Evolutionary conservation across 1,140 invertebrate genomes (phyloP).

Genomic region (Subanguina moxae): DNA sequence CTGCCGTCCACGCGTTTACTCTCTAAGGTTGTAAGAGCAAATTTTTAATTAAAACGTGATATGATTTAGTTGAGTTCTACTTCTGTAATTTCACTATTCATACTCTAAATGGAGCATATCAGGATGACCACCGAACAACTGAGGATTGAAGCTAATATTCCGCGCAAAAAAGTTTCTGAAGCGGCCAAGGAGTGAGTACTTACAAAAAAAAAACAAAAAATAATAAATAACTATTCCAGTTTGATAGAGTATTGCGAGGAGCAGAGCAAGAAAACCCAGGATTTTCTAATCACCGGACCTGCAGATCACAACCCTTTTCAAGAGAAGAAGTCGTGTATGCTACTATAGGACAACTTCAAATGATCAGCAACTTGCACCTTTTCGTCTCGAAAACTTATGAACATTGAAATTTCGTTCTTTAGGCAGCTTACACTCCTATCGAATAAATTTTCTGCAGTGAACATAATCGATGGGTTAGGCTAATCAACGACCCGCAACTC

Average conservation of each 20-base stretch:
- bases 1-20: too few relatives aligned
- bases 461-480: too few relatives aligned
- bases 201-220: slow-evolving; percentile 1
- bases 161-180: slow-evolving; percentile 42
- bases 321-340: slow-evolving; percentile 31
- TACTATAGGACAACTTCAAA: slow-evolving; percentile 20
- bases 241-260: slow-evolving; percentile 36
- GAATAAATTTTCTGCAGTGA: too few relatives aligned
- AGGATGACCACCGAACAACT: slow-evolving; percentile 40
- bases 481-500: too few relatives aligned
- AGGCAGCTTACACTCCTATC: too few relatives aligned
- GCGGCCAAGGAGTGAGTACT: slow-evolving; percentile 42
- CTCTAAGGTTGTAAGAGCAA: too few relatives aligned
- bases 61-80: too few relatives aligned
- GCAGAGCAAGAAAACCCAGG: slow-evolving; percentile 14
- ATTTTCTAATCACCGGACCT: slow-evolving; percentile 24
- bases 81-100: neutral
- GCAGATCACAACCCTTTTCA: slow-evolving; percentile 37
- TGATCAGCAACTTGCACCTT: too few relatives aligned
- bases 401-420: too few relatives aligned
- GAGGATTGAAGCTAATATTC: slow-evolving; percentile 30
- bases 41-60: too few relatives aligned
- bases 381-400: too few relatives aligned
- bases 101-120: slow-evolving; percentile 24
- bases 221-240: slow-evolving; percentile 19